Conservation (phyloP, 2,113 vertebrate genomes). For the Lepisosteus oculatus region DNA sequence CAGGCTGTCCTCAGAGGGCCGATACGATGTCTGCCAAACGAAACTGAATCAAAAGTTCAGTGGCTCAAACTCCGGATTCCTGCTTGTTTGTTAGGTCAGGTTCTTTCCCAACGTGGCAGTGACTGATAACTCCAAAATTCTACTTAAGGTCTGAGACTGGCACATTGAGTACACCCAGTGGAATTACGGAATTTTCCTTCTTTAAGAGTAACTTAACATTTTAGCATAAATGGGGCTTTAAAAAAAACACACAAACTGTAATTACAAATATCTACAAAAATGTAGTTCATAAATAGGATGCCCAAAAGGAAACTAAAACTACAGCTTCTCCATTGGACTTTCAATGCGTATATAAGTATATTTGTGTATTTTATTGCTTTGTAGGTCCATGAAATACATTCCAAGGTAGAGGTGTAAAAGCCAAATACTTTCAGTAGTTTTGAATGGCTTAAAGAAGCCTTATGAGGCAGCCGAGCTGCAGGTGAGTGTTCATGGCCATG, state of each 20-base stretch:
- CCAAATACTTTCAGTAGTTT: conserved; percentile 10
- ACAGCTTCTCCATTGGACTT: not conserved
- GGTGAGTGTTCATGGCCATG: not conserved
- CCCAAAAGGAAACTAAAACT: conserved; percentile 14
- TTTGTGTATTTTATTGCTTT: not conserved
- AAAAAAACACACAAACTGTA: not conserved
- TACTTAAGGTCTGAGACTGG: conserved; percentile 53
- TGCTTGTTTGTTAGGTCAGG: conserved; percentile 53
- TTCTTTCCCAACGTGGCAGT: conserved; percentile 51
- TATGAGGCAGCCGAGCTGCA: conserved; percentile 23
- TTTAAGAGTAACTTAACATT: conserved; percentile 36
- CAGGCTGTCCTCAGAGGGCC: conserved; percentile 36
- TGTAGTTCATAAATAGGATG: conserved; percentile 20
- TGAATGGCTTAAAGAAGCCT: conserved; percentile 22
- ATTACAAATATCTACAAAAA: conserved; percentile 18
- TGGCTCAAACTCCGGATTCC: conserved; percentile 45
- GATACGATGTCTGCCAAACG: conserved; percentile 36
- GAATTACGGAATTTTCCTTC: conserved; percentile 55
- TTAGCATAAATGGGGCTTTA: conserved; percentile 16
- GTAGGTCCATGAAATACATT: conserved; percentile 9
- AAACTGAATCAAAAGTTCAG: conserved; percentile 42
- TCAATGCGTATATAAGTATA: not conserved
- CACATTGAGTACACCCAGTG: conserved; percentile 51
- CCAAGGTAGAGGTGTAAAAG: conserved; percentile 28
- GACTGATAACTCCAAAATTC: conserved; percentile 47